A percentile compares a stretch with the other conserved stretches of the same genome.
These are phyloP conservation scores for Etheostoma spectabile DNA, from an alignment of 2,113 vertebrate species.

Conservation along the genomic window DNA sequence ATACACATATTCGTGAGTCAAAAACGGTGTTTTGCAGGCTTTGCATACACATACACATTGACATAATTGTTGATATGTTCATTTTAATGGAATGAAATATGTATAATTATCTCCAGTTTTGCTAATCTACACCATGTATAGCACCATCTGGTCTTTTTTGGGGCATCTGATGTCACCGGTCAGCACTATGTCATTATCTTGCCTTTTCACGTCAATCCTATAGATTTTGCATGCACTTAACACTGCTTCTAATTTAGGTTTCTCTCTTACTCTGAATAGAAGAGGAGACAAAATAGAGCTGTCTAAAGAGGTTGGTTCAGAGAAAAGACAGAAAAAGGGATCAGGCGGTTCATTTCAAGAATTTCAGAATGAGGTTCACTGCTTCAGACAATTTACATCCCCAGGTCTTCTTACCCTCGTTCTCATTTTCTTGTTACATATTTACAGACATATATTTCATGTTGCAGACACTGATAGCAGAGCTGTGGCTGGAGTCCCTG, in stretches of 20 bases:
- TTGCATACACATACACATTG: neutral
- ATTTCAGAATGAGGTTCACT: slow-evolving; percentile 56
- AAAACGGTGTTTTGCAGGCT: neutral
- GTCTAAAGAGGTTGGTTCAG: slow-evolving; percentile 42
- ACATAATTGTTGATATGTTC: neutral
- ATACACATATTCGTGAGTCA: neutral
- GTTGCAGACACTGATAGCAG: slow-evolving; percentile 53
- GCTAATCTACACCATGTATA: neutral
- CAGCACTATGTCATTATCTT: neutral
- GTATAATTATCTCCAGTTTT: neutral
- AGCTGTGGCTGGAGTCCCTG: slow-evolving; percentile 32
- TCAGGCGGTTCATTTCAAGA: slow-evolving; percentile 48
- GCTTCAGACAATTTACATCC: slow-evolving; percentile 64
- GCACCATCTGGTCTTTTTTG: neutral
- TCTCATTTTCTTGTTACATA: slow-evolving; percentile 56
- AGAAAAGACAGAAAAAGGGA: slow-evolving; percentile 19
- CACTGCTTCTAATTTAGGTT: neutral
- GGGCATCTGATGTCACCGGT: neutral
- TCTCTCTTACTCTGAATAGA: slow-evolving; percentile 24
- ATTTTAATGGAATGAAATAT: neutral
- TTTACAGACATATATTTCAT: slow-evolving; percentile 49
- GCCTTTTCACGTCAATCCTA: neutral
- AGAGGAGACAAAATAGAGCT: slow-evolving; percentile 38
- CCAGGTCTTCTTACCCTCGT: slow-evolving; percentile 42
- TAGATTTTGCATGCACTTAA: slow-evolving; percentile 13